Percentiles rank a stretch among this genome's conserved stretches.
Evolutionary conservation across 2,797 vertebrate species (phyloP).

Genomic region (Galagoides demidoff): DNA sequence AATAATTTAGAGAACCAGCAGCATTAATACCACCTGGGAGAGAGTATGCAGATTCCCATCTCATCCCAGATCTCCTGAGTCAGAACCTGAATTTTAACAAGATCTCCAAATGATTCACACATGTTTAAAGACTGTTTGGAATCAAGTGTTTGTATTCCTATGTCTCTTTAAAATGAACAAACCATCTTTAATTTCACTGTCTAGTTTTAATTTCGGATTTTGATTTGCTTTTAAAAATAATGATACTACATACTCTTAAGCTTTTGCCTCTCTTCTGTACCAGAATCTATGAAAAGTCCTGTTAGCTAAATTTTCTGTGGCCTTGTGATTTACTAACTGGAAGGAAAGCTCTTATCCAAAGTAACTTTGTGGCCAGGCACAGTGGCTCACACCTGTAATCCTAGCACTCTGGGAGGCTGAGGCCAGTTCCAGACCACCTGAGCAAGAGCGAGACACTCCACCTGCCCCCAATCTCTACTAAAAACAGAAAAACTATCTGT

Average conservation of each 20-base stretch:
- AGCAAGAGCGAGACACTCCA: no score
- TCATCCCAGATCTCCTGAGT: background rate
- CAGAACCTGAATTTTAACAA: background rate
- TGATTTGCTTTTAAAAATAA: conserved; percentile 47
- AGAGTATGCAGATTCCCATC: background rate
- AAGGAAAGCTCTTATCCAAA: conserved; percentile 14
- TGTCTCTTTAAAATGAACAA: conserved; percentile 5
- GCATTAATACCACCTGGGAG: no score
- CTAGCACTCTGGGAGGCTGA: no score
- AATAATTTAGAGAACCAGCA: background rate
- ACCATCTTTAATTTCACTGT: conserved; percentile 28
- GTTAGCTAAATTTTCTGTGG: background rate
- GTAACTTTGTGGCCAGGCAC: background rate
- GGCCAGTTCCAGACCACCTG: no score
- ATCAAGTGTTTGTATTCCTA: background rate
- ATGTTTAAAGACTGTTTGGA: background rate
- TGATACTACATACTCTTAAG: background rate
- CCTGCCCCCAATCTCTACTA: no score
- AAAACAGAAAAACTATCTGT: no score
- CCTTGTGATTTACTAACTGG: background rate
- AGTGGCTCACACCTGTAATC: no score
- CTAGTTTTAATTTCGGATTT: conserved; percentile 32
- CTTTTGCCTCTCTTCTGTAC: background rate
- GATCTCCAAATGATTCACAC: background rate
- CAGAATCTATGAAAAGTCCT: background rate